phyloP scores from a whole-genome alignment of 2,888 invertebrate species.

The Drosophila helvetica region DNA sequence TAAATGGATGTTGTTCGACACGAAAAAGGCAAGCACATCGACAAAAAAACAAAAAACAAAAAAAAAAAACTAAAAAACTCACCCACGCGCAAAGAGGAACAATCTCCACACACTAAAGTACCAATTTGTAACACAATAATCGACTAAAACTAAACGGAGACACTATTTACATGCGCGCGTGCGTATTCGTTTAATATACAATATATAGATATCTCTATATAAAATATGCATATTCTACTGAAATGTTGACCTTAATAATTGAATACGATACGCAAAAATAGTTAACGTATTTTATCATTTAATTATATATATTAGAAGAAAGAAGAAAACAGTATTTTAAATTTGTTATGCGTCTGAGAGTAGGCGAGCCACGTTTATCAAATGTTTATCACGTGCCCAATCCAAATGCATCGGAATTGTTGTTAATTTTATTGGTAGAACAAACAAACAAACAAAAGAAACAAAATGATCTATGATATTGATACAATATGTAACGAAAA shows the following conservation, averaged over 20 bases:
- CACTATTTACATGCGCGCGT: slow-evolving; percentile 42
- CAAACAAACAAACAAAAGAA: slow-evolving; percentile 9
- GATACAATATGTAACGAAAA: slow-evolving; percentile 63
- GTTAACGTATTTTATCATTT: slow-evolving; percentile 48
- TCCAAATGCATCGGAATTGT: slow-evolving; percentile 67
- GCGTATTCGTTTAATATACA: slow-evolving; percentile 24
- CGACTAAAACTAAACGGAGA: slow-evolving; percentile 39
- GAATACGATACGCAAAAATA: slow-evolving; percentile 50
- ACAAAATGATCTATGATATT: slow-evolving; percentile 37
- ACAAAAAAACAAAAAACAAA: slow-evolving; percentile 19
- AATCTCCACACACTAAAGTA: slow-evolving; percentile 56
- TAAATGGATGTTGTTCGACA: slow-evolving; percentile 49
- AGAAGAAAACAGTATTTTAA: slow-evolving; percentile 60
- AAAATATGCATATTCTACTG: slow-evolving; percentile 32
- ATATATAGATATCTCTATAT: slow-evolving; percentile 15
- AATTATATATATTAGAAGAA: slow-evolving; percentile 45
- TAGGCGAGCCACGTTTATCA: slow-evolving; percentile 60
- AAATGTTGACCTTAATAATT: slow-evolving; percentile 70
- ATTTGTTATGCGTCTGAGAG: slow-evolving; percentile 61
- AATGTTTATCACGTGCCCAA: slow-evolving; percentile 57
- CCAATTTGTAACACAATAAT: slow-evolving; percentile 59
- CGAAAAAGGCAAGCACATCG: slow-evolving; percentile 30
- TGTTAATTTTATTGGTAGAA: slow-evolving; percentile 73
- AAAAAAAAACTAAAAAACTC: slow-evolving; percentile 22
- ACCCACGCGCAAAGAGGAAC: slow-evolving; percentile 53